These are phyloP conservation scores for Empidonax alnorum DNA, from an alignment of 2,113 vertebrate genomes.

Conservation along the genomic window DNA sequence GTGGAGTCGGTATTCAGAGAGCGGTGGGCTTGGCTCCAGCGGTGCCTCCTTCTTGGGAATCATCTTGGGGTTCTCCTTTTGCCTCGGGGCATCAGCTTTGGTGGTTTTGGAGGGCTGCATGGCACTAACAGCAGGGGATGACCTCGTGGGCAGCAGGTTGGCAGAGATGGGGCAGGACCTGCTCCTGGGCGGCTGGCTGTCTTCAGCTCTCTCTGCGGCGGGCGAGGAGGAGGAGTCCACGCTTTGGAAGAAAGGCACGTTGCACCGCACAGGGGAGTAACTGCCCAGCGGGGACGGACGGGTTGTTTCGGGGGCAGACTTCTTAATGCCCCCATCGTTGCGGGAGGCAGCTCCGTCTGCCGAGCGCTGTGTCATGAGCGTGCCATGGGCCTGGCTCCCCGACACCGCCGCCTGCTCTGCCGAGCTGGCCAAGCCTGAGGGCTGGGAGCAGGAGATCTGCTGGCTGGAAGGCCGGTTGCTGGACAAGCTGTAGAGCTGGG, in stretches of 20 bases:
- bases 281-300: conserved; percentile 93
- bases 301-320: conserved; percentile 76
- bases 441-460: conserved; percentile 61
- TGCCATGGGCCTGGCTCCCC: background rate
- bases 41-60: conserved; percentile 43
- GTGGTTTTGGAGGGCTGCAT: conserved; percentile 22
- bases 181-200: conserved; percentile 71
- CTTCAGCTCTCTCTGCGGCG: conserved; percentile 69
- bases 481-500: conserved; percentile 85
- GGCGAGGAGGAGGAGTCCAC: conserved; percentile 83
- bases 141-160: conserved; percentile 73
- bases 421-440: background rate
- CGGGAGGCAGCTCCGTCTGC: conserved; percentile 35
- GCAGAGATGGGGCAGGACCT: conserved; percentile 72
- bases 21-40: background rate
- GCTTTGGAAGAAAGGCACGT: conserved; percentile 78
- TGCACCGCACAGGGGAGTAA: conserved; percentile 88
- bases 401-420: background rate
- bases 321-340: background rate
- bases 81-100: conserved; percentile 34
- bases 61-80: background rate
- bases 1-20: conserved; percentile 79
- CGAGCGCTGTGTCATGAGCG: background rate
- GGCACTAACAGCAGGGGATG: conserved; percentile 54
- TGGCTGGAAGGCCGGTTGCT: conserved; percentile 64